These are phyloP conservation scores for Chymomyza fuscimana DNA, from an alignment of 2,888 invertebrate genomes.

Conservation along the genomic window DNA sequence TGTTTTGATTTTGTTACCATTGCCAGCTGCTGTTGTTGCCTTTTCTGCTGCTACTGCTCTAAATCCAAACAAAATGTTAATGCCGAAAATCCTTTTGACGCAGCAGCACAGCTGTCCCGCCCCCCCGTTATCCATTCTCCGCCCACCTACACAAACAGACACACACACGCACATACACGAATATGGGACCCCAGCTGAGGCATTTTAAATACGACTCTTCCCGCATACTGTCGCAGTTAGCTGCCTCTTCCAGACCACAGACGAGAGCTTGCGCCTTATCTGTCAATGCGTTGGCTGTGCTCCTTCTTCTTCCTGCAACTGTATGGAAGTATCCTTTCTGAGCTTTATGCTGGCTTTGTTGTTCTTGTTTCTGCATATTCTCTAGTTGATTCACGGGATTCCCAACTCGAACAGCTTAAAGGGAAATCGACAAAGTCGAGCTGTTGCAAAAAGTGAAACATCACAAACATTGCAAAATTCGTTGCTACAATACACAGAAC, in stretches of 20 bases:
- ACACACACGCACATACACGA: neutral
- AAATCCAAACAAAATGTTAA: constrained; percentile 14
- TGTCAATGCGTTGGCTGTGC: constrained; percentile 10
- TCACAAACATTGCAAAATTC: constrained; percentile 3
- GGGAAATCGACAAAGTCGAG: constrained; percentile 3
- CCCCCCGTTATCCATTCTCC: too few species aligned
- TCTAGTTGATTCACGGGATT: neutral
- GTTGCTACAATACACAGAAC: neutral
- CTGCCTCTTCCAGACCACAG: constrained; percentile 2
- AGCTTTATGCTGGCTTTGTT: neutral
- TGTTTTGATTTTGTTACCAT: constrained; percentile 6
- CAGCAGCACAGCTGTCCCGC: neutral
- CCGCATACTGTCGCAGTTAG: neutral
- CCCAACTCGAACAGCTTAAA: neutral
- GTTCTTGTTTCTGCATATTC: neutral
- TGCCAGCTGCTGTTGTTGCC: constrained; percentile 5
- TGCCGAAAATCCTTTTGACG: constrained; percentile 16
- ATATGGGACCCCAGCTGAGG: neutral
- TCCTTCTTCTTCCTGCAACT: neutral
- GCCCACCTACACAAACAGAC: neutral
- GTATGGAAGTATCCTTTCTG: neutral
- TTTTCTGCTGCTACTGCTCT: constrained; percentile 5
- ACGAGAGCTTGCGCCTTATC: constrained; percentile 12
- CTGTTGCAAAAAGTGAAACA: constrained; percentile 6
- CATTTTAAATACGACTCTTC: neutral